A percentile compares a stretch with the other conserved stretches of the same genome.
These are phyloP conservation scores for Agriopis aurantiaria DNA, from an alignment of 2,888 invertebrate genomes.

Conservation along the genomic window DNA sequence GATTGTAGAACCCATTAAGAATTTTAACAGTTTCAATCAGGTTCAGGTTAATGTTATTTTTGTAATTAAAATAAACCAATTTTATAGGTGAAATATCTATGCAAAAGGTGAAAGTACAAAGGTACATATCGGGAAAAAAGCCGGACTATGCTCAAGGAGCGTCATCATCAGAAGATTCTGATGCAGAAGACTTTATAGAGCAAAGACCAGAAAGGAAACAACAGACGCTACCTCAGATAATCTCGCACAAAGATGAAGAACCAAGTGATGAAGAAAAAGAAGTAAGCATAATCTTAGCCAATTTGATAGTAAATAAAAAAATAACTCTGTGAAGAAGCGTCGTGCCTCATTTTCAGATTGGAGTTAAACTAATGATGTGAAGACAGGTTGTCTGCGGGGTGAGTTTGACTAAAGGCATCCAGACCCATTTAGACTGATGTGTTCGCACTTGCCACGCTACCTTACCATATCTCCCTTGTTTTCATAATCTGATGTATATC, in stretches of 20 bases:
- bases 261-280: conserved; percentile 79
- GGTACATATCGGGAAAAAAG: conserved; percentile 99
- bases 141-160: conserved; percentile 97
- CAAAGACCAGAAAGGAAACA: conserved; percentile 75
- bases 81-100: conserved; percentile 96
- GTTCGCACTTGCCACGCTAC: too few relatives aligned
- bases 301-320: neutral
- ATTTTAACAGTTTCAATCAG: too few relatives aligned
- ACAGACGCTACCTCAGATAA: conserved; percentile 71
- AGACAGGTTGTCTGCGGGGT: too few relatives aligned
- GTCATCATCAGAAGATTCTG: conserved; percentile 95
- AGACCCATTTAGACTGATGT: too few relatives aligned
- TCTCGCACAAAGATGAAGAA: conserved; percentile 69
- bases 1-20: too few relatives aligned
- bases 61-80: neutral
- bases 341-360: too few relatives aligned
- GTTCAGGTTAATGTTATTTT: too few relatives aligned
- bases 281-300: conserved; percentile 52
- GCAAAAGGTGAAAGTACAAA: conserved; percentile 99
- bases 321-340: neutral
- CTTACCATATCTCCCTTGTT: too few relatives aligned
- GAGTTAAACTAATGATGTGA: too few relatives aligned
- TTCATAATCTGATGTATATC: too few relatives aligned
- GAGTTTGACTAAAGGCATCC: too few relatives aligned
- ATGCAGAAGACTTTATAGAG: conserved; percentile 95